Evolutionary conservation across 2,113 vertebrate genomes (phyloP), one percentile per base, ranked within the genome.

Genomic region (Acanthisitta chloris): DNA sequence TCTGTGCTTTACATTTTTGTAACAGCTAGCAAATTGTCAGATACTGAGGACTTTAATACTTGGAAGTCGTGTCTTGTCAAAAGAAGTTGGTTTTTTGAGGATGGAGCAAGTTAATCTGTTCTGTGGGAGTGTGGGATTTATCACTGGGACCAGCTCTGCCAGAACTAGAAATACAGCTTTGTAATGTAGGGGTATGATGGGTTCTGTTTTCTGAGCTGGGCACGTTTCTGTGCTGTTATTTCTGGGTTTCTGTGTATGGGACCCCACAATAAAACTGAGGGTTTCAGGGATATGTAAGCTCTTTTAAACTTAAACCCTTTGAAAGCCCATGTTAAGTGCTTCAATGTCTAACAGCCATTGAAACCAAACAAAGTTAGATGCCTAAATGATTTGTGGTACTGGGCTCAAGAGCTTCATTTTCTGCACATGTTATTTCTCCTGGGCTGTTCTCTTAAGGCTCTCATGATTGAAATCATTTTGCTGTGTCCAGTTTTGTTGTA

Each of bases 171-270:
- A 65, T 26, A 10, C 23, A 23, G 17, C 23, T 81, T 76, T 55
- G 14, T 61, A 14, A 12, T 1, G 1, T 28, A 38, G 25, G 20
- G 3, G 0, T 78, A 9, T 2, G 10, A 20, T 7, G 28, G 9
- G 21, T 51, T 65, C n/a, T 17, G 13, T 62, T 81, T 73, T 36
- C 42, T 12, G 23, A 83, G 18, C 29, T 92, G n/a, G 23, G 85
- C 29, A 67, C 10, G 42, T 62, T 62, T 69, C 65, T 54, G 20
- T 71, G 28, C 19, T 74, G 7, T 38, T 48, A 80, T 58, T 91
- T 78, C 7, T 65, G 65, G 17, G 42, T 12, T 58, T 76, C 12
- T 65, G 5, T 76, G 5, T 38, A 7, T 38, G 48, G n/a, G 4
- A 65, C 1, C 23, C 31, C 36, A 40, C 7, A 29, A 46, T 31